These are phyloP conservation scores for Tangara arthus DNA, from an alignment of 2,797 vertebrate genomes.

Conservation along the genomic window DNA sequence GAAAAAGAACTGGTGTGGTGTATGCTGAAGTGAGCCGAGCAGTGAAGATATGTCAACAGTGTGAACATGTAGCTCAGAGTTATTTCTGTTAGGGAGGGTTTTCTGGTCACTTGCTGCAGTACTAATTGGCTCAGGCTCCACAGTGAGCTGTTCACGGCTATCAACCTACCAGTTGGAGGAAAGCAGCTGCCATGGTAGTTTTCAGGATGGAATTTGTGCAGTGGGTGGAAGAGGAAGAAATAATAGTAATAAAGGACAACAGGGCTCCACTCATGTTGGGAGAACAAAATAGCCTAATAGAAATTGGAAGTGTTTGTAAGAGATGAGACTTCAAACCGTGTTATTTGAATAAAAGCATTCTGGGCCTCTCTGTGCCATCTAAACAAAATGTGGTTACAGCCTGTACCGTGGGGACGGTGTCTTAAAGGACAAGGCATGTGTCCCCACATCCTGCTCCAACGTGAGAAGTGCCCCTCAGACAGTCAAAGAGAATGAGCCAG, in stretches of 20 bases:
- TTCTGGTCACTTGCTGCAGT: not conserved
- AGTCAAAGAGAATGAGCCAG: not conserved
- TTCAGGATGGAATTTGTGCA: not conserved
- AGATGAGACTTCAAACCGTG: not conserved
- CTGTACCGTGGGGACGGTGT: not conserved
- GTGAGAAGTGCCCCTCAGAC: not conserved
- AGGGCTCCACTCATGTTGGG: not conserved
- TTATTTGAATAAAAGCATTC: not conserved
- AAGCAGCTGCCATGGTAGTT: not conserved
- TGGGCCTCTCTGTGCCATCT: not conserved
- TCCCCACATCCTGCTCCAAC: not conserved
- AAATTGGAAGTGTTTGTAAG: not conserved
- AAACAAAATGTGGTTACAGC: not conserved
- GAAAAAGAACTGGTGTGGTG: not conserved
- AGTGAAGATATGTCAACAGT: not conserved
- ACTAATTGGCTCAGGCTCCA: not conserved
- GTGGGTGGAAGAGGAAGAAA: not conserved
- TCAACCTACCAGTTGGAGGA: constrained; percentile 10
- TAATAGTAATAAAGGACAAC: constrained; percentile 33
- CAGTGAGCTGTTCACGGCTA: not conserved
- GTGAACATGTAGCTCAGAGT: not conserved
- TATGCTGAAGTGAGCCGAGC: not conserved
- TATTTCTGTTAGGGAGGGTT: not conserved
- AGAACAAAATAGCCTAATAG: not conserved
- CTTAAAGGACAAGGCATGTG: not conserved